Base-by-base conservation (phyloP, 2,797 vertebrate genomes). In the Manis javanica region DNA sequence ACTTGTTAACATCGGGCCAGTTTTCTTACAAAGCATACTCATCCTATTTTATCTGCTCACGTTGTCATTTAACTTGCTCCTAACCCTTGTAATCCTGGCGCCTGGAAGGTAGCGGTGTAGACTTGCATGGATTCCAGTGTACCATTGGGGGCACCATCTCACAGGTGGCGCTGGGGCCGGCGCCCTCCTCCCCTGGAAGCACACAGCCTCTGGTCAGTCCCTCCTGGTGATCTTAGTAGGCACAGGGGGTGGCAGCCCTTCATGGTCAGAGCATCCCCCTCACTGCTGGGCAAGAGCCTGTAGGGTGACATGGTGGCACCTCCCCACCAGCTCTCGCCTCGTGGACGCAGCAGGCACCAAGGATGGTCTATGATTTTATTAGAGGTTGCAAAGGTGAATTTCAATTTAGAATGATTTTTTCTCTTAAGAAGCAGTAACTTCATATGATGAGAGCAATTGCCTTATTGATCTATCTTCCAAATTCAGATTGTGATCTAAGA, bases 401-500 rank as follows among this genome's bases (percentile, higher is more conserved):
- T 91, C 42, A 59, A 26, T 37, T 51, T 42, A 69, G 75, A 69
- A 85, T 55, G n/a, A 37, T 26, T 57, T 69, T 59, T 71, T 59
- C 81, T 66, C 61, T 46, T 92, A 53, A 74, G 84, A 90, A 90
- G 24, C 18, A 77, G 29, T 66, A 37, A 26, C 13, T 55, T 63
- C 69, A 34, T 49, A 51, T 2, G 16, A 12, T 64, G 26, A 64
- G 37, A 57, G 31, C 21, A 53, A 13, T 66, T 3, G 3, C 46
- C 64, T 51, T 24, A 34, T 13, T 34, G 49, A 51, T 23, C 34
- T 55, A 2, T 55, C 85, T 82, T 92, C 68, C 66, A 21, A 78
- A 79, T 51, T 26, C n/a, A 91, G 42, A 37, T 21, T 46, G 31
- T 42, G 71, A 69, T 4, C 57, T 8, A 31, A 72, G 39, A 63